These are phyloP conservation scores for Iphiclides podalirius DNA, from an alignment of 2,888 invertebrate species.

Conservation along the genomic window DNA sequence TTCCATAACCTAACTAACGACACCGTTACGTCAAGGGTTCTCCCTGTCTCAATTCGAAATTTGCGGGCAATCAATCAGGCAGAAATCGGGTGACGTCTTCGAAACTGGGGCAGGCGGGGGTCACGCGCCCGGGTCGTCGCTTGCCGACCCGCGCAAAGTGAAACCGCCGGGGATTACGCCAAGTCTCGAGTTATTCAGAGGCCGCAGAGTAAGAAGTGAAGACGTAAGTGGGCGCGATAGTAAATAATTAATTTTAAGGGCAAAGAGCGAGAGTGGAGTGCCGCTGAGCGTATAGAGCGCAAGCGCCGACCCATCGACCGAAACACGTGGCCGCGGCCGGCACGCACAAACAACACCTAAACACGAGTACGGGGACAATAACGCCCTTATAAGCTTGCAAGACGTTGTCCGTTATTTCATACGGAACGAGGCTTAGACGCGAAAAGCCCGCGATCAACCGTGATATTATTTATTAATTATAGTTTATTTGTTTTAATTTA, in stretches of 20 bases:
- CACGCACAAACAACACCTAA: constrained; percentile 36
- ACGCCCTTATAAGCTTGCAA: background rate
- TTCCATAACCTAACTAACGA: no score
- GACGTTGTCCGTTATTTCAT: no score
- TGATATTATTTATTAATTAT: no score
- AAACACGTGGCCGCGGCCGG: constrained; percentile 52
- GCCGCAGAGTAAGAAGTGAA: background rate
- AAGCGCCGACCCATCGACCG: constrained; percentile 67
- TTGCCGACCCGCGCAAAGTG: no score
- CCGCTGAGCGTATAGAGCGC: constrained; percentile 51
- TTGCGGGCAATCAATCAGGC: constrained; percentile 36
- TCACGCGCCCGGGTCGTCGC: background rate
- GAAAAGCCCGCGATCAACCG: no score
- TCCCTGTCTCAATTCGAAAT: no score
- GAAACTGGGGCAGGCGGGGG: constrained; percentile 9
- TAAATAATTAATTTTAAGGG: constrained; percentile 24
- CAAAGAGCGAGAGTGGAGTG: constrained; percentile 30
- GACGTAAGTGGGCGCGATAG: constrained; percentile 16
- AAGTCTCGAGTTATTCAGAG: no score
- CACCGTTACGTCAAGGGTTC: no score
- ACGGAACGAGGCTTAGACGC: no score
- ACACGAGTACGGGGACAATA: constrained; percentile 2
- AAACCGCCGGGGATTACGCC: no score
- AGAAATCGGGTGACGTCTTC: constrained; percentile 33
- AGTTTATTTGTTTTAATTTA: no score